These are phyloP conservation scores for Geococcyx californianus DNA, from an alignment of 2,113 vertebrate genomes.

Conservation along the genomic window DNA sequence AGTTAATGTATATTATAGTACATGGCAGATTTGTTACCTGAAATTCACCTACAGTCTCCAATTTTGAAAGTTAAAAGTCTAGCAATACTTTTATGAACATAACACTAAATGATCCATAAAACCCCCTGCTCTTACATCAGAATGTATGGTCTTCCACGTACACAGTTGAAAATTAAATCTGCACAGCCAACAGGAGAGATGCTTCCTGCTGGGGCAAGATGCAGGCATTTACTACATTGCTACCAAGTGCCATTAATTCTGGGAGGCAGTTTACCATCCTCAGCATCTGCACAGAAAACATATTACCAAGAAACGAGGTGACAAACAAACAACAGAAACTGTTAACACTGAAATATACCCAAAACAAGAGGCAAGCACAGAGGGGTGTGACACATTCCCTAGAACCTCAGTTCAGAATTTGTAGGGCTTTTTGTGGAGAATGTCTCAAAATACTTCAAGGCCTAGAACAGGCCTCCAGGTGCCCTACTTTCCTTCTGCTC, in stretches of 20 bases:
- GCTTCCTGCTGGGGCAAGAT: background rate
- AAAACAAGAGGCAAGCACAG: background rate
- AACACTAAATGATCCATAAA: background rate
- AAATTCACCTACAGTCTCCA: background rate
- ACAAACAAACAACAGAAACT: background rate
- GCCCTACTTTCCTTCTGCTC: background rate
- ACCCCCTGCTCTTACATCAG: background rate
- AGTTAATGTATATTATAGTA: background rate
- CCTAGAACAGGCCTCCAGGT: background rate
- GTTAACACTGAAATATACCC: background rate
- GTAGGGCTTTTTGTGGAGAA: background rate
- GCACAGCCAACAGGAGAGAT: background rate
- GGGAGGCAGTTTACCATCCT: background rate
- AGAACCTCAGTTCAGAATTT: background rate
- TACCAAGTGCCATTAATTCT: background rate
- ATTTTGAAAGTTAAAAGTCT: background rate
- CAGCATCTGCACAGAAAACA: background rate
- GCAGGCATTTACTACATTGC: background rate
- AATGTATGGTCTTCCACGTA: background rate
- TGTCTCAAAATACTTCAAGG: background rate
- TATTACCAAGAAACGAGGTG: background rate
- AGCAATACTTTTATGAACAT: background rate
- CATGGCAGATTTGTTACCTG: background rate
- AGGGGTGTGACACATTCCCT: background rate
- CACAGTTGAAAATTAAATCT: background rate